A percentile compares a stretch with the other conserved stretches of the same genome.
Evolutionary conservation across 2,113 vertebrate genomes (phyloP).

Genomic region (Tragelaphus strepsiceros): DNA sequence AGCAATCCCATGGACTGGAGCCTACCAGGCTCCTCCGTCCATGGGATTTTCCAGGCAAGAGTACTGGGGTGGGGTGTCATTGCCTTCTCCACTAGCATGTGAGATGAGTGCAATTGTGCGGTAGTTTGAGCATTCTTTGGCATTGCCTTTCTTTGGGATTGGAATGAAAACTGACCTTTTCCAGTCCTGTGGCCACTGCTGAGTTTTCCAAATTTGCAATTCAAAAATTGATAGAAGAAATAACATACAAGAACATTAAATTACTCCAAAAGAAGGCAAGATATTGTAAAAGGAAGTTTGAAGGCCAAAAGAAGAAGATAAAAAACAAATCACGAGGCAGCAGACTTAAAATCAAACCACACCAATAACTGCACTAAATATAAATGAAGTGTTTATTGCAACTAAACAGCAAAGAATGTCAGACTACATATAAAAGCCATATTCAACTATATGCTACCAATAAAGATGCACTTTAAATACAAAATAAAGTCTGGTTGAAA

Average conservation of each 20-base stretch:
- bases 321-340: not conserved
- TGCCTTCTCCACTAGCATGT: too few relatives aligned
- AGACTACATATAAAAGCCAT: not conserved
- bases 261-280: not conserved
- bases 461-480: not conserved
- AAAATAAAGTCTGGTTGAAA: conserved; percentile 16
- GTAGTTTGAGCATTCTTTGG: too few relatives aligned
- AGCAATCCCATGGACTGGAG: too few relatives aligned
- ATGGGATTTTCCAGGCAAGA: too few relatives aligned
- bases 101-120: too few relatives aligned
- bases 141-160: too few relatives aligned
- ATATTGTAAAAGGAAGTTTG: not conserved
- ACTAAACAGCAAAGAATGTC: not conserved
- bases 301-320: not conserved
- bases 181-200: too few relatives aligned
- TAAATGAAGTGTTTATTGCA: not conserved
- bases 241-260: not conserved
- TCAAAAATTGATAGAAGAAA: not conserved
- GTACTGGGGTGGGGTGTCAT: too few relatives aligned
- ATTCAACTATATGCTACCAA: not conserved
- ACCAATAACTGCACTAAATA: not conserved
- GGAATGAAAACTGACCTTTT: too few relatives aligned
- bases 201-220: not conserved
- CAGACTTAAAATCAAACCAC: not conserved
- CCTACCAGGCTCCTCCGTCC: too few relatives aligned